Conservation (phyloP, 1,140 invertebrate genomes). For the Hylaeus volcanicus region DNA sequence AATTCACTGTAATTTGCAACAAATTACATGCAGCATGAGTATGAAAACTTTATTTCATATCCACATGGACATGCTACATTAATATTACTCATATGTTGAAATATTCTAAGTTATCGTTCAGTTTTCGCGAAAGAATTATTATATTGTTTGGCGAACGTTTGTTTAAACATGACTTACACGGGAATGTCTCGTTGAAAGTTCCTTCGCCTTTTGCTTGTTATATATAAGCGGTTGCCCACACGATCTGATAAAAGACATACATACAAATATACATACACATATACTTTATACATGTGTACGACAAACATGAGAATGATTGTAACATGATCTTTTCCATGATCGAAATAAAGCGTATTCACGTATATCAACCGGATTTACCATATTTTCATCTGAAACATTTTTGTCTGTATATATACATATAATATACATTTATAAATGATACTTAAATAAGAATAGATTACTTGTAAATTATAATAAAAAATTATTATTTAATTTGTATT, state of each 20-base stretch:
- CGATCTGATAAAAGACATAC: slow-evolving; percentile 47
- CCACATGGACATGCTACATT: not conserved
- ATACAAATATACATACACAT: not conserved
- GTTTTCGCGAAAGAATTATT: not conserved
- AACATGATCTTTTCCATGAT: slow-evolving; percentile 33
- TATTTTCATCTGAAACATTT: not conserved
- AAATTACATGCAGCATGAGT: no score
- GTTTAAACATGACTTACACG: not conserved
- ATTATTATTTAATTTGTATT: no score
- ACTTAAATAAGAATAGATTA: no score
- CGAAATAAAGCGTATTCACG: slow-evolving; percentile 37
- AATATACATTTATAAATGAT: no score
- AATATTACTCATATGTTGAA: not conserved
- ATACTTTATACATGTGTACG: slow-evolving; percentile 43
- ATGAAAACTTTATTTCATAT: no score
- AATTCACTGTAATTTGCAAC: no score
- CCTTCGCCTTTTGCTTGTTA: slow-evolving; percentile 40
- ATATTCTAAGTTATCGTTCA: not conserved
- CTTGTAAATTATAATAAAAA: no score
- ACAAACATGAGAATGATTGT: slow-evolving; percentile 13
- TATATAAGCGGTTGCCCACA: slow-evolving; percentile 39
- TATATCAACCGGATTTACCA: not conserved
- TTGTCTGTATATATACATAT: no score
- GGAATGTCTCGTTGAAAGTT: slow-evolving; percentile 34
- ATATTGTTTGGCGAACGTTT: slow-evolving; percentile 18